Evolutionary conservation across 2,888 invertebrate species (phyloP).

Genomic region (Sphaerophoria taeniata): DNA sequence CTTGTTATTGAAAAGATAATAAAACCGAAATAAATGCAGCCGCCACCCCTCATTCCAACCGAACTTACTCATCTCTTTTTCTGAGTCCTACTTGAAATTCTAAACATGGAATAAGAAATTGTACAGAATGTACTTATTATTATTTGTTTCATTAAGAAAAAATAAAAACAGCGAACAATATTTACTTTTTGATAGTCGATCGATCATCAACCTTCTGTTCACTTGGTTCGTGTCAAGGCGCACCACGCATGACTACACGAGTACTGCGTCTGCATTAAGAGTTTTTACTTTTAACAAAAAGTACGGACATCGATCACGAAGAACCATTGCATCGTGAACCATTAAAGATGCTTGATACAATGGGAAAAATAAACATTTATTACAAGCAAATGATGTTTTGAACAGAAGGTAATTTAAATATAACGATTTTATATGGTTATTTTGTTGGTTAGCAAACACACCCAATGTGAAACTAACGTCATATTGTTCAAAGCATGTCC

Average conservation of each 20-base stretch:
- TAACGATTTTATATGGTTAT: background rate
- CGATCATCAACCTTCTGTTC: slow-evolving; percentile 69
- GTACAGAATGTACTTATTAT: slow-evolving; percentile 67
- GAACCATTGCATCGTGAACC: slow-evolving; percentile 61
- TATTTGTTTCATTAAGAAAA: background rate
- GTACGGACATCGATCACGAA: slow-evolving; percentile 63
- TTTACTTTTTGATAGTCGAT: slow-evolving; percentile 54
- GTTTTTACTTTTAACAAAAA: background rate
- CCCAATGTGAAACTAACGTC: background rate
- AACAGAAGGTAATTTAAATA: no score
- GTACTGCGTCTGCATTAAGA: background rate
- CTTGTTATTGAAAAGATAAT: slow-evolving; percentile 6
- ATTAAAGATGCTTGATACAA: slow-evolving; percentile 60
- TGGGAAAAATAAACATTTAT: slow-evolving; percentile 61
- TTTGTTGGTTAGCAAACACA: background rate
- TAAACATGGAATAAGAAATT: slow-evolving; percentile 68
- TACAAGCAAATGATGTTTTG: slow-evolving; percentile 45
- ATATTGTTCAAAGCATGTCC: no score
- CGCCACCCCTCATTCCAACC: slow-evolving; percentile 7
- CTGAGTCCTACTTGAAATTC: slow-evolving; percentile 61
- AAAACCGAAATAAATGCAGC: slow-evolving; percentile 10
- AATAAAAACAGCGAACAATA: slow-evolving; percentile 51
- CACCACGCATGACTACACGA: slow-evolving; percentile 48
- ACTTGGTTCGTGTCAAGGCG: slow-evolving; percentile 69
- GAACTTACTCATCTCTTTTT: slow-evolving; percentile 14